These are phyloP conservation scores for Anguilla obscura DNA, from an alignment of 2,797 vertebrate species.

Conservation along the genomic window DNA sequence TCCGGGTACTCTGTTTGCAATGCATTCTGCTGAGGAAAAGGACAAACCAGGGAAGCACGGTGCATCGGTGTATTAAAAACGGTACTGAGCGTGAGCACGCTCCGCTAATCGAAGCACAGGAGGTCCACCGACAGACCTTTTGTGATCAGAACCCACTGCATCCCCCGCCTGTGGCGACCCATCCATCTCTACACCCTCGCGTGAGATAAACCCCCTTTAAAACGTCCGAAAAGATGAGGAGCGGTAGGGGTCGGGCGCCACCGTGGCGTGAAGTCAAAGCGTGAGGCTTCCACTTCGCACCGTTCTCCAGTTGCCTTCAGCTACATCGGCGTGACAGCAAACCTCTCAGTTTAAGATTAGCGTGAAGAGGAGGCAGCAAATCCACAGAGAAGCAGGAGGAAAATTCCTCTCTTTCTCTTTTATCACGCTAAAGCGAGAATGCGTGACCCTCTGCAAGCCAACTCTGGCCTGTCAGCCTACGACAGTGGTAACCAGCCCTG, in stretches of 20 bases:
- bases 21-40: neutral
- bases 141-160: neutral
- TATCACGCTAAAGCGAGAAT: too few species aligned
- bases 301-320: neutral
- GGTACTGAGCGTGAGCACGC: neutral
- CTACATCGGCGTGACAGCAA: neutral
- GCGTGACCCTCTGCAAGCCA: neutral
- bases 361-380: neutral
- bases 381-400: neutral
- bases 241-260: conserved; percentile 23
- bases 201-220: conserved; percentile 37
- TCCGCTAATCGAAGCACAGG: conserved; percentile 17
- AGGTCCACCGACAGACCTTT: neutral
- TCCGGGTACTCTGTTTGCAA: neutral
- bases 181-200: conserved; percentile 38
- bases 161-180: conserved; percentile 29
- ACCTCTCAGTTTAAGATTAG: neutral
- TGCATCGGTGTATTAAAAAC: neutral
- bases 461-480: neutral
- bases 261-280: neutral
- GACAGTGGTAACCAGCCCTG: neutral
- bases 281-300: neutral
- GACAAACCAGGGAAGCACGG: neutral
- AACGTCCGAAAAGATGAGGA: conserved; percentile 3
- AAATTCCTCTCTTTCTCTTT: neutral